Evolutionary conservation across 2,113 vertebrate genomes (phyloP).

Genomic region (Arvicanthis niloticus): DNA sequence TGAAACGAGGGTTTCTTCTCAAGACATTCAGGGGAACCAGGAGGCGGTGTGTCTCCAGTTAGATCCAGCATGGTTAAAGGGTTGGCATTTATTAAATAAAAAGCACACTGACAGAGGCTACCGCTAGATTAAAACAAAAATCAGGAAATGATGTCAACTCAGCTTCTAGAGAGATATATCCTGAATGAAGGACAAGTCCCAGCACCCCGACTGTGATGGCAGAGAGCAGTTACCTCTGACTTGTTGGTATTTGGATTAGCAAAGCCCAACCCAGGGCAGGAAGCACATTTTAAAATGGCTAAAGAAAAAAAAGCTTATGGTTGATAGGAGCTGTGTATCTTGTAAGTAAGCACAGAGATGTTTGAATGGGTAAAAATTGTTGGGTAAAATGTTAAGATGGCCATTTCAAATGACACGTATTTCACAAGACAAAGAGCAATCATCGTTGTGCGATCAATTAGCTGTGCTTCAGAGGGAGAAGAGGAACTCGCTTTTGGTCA

Average conservation of each 20-base stretch:
- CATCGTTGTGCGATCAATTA: slow-evolving; percentile 53
- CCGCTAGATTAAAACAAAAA: slow-evolving; percentile 60
- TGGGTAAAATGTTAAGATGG: slow-evolving; percentile 84
- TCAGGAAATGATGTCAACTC: slow-evolving; percentile 38
- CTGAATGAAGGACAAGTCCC: slow-evolving; percentile 31
- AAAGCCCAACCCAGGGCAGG: slow-evolving; percentile 37
- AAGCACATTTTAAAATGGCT: slow-evolving; percentile 83
- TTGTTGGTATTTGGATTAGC: slow-evolving; percentile 58
- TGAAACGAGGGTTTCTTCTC: slow-evolving; percentile 55
- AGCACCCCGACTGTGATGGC: slow-evolving; percentile 40
- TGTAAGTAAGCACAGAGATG: slow-evolving; percentile 85
- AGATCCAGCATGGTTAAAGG: slow-evolving; percentile 55
- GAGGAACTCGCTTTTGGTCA: slow-evolving; percentile 54
- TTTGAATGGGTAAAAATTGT: slow-evolving; percentile 83
- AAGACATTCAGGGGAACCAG: slow-evolving; percentile 41
- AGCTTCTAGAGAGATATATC: slow-evolving; percentile 55
- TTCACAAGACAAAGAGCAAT: slow-evolving; percentile 77
- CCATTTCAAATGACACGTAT: slow-evolving; percentile 78
- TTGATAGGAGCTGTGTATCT: slow-evolving; percentile 81
- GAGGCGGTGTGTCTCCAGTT: slow-evolving; percentile 47
- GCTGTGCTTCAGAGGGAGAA: slow-evolving; percentile 57
- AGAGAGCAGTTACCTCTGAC: slow-evolving; percentile 21
- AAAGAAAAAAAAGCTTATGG: slow-evolving; percentile 80
- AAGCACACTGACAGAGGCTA: slow-evolving; percentile 69
- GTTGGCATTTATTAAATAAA: slow-evolving; percentile 70